Conservation (phyloP, 2,797 vertebrate species). For the Acanthopagrus latus region DNA sequence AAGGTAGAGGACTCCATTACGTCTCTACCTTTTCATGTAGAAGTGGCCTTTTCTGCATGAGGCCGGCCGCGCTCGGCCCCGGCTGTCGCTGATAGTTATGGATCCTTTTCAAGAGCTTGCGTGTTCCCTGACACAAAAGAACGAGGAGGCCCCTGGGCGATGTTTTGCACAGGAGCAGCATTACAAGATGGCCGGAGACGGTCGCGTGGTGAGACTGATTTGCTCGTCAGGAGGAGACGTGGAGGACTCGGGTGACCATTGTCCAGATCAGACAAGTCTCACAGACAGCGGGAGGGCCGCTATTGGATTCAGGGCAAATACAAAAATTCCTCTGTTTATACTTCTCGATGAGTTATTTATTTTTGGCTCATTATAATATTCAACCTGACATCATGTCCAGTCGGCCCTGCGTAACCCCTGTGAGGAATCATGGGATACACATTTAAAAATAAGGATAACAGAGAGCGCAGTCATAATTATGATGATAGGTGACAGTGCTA, state of each 20-base stretch:
- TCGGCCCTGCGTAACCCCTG: slow-evolving; percentile 75
- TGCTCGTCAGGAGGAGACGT: slow-evolving; percentile 71
- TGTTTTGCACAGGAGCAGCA: slow-evolving; percentile 55
- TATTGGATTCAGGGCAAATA: slow-evolving; percentile 81
- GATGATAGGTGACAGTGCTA: slow-evolving; percentile 83
- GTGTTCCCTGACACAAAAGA: slow-evolving; percentile 78
- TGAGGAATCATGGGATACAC: slow-evolving; percentile 80
- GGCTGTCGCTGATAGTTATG: slow-evolving; percentile 82
- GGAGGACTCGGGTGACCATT: slow-evolving; percentile 71
- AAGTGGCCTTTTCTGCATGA: slow-evolving; percentile 75
- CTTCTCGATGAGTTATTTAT: slow-evolving; percentile 81
- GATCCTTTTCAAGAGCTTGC: slow-evolving; percentile 76
- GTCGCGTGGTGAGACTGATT: slow-evolving; percentile 75
- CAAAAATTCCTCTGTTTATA: slow-evolving; percentile 73
- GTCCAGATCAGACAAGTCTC: slow-evolving; percentile 77
- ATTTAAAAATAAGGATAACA: slow-evolving; percentile 80
- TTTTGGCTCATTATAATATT: slow-evolving; percentile 85
- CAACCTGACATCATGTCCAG: slow-evolving; percentile 84
- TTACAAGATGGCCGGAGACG: slow-evolving; percentile 71
- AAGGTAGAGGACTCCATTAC: slow-evolving; percentile 57
- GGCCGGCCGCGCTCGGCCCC: slow-evolving; percentile 62
- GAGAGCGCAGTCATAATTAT: slow-evolving; percentile 71
- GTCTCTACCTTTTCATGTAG: slow-evolving; percentile 79
- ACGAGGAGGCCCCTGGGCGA: slow-evolving; percentile 76
- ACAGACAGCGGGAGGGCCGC: slow-evolving; percentile 67